Evolutionary conservation across 2,113 vertebrate species (phyloP), one percentile per base, ranked within the genome.

Genomic region (Rhinolophus ferrumequinum): DNA sequence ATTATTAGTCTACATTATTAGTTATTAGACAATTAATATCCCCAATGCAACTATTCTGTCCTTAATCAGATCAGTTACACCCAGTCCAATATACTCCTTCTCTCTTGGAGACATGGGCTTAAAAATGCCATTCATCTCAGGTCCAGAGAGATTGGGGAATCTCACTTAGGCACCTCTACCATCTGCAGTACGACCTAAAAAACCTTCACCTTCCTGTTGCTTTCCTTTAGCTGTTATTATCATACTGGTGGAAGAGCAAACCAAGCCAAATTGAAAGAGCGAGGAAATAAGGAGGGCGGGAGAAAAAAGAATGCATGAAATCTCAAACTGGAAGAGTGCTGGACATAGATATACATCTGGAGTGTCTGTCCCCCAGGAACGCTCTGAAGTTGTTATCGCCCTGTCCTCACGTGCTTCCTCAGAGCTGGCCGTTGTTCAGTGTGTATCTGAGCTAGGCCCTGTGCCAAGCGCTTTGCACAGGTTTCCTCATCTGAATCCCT

Each of bases 151-250:
- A 56, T 14, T 14, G 19, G 10, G 3, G 28, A 90, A 2, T 60
- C 19, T 92, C 50, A 8, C 70, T 13, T 28, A 64, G 22, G 33
- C 4, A 16, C 41, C 12, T 15, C 41, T 16, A 38, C 41, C 16
- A 14, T n/a, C 16, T 83, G 33, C 50, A 28, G 3, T 14, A 28
- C 8, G 33, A 41, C 38, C 16, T 12, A 94, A 83, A 28, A 28
- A 73, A 76, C 4, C 9, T 35, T 60, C 26, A 69, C 21, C 70
- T 75, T 75, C 66, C 54, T 70, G n/a, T 69, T 81, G 73, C 47
- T 83, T 44, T 79, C 52, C 33, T 75, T 87, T 89, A 47, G 52
- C 64, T 84, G 90, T 64, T 69, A 44, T 91, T 94, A 77, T 73
- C 83, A 86, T 75, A n/a, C 47, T 92, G 8, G 16, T 50, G 19